phyloP scores from a whole-genome alignment of 2,113 vertebrate species.

The Suncus etruscus region DNA sequence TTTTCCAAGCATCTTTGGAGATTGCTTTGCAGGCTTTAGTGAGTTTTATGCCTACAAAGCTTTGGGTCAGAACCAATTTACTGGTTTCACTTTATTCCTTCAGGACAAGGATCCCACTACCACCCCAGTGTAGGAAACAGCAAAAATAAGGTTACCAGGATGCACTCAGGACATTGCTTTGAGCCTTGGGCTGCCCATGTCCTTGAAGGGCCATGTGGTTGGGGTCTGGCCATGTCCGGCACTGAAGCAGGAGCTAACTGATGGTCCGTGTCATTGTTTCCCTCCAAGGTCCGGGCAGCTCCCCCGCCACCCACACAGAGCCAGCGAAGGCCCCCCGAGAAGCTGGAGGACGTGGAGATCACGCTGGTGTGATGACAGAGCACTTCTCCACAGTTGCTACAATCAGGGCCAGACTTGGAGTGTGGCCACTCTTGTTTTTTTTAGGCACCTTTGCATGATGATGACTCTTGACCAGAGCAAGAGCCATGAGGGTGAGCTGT shows the following conservation, averaged over 20 bases:
- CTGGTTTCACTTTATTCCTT: background rate
- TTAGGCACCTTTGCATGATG: slow-evolving; percentile 91
- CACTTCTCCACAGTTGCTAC: slow-evolving; percentile 74
- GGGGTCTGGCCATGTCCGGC: background rate
- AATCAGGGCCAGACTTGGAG: slow-evolving; percentile 83
- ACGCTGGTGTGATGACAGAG: slow-evolving; percentile 93
- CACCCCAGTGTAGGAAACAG: background rate
- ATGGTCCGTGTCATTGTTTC: slow-evolving; percentile 45
- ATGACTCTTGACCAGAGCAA: slow-evolving; percentile 83
- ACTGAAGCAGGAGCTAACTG: slow-evolving; percentile 25
- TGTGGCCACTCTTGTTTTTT: slow-evolving; percentile 81
- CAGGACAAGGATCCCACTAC: background rate
- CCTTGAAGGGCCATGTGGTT: background rate
- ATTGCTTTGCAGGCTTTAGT: background rate
- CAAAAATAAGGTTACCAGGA: background rate
- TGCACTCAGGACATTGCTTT: background rate
- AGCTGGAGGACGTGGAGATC: slow-evolving; percentile 98
- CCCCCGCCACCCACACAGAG: slow-evolving; percentile 97
- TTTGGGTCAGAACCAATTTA: background rate
- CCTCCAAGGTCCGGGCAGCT: slow-evolving; percentile 95
- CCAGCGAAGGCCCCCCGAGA: slow-evolving; percentile 91
- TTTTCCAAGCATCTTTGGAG: slow-evolving; percentile 30
- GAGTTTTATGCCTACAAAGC: background rate
- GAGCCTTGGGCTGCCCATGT: background rate
- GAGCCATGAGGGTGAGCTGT: slow-evolving; percentile 79